Conservation (phyloP, 2,888 invertebrate genomes). For the Synanthedon andrenaeformis region DNA sequence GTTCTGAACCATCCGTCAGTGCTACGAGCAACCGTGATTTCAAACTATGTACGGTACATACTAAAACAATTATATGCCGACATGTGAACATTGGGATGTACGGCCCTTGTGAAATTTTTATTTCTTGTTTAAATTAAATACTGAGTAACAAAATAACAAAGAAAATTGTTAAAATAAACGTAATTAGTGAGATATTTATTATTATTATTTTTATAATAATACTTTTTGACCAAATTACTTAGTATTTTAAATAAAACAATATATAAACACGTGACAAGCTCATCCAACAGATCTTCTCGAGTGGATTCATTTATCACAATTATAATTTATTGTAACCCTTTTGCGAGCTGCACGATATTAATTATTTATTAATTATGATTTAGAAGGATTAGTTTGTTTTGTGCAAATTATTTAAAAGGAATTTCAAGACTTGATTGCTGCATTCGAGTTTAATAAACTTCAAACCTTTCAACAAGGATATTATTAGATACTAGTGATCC, state of each 20-base stretch:
- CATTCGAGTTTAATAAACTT: no score
- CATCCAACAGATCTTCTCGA: constrained; percentile 1
- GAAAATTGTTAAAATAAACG: background rate
- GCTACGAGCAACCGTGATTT: constrained; percentile 6
- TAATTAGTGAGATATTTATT: background rate
- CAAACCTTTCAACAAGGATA: no score
- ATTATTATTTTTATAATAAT: background rate
- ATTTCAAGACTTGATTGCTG: background rate
- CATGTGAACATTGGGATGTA: constrained; percentile 5
- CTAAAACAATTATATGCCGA: background rate
- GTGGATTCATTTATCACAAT: constrained; percentile 37
- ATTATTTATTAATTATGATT: constrained; percentile 38
- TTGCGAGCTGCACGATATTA: constrained; percentile 28
- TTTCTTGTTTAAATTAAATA: constrained; percentile 1
- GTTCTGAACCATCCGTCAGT: constrained; percentile 27
- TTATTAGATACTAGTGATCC: no score
- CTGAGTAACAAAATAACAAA: background rate
- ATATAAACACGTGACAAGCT: background rate
- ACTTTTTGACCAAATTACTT: background rate
- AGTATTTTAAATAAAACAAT: background rate
- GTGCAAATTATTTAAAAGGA: constrained; percentile 2
- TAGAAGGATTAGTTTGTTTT: constrained; percentile 13
- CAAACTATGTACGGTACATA: constrained; percentile 2
- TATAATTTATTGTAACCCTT: constrained; percentile 42
- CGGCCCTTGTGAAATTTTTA: constrained; percentile 3